These are phyloP conservation scores for Megaustenia siamemsis DNA, from an alignment of 2,888 invertebrate species.

Conservation along the genomic window DNA sequence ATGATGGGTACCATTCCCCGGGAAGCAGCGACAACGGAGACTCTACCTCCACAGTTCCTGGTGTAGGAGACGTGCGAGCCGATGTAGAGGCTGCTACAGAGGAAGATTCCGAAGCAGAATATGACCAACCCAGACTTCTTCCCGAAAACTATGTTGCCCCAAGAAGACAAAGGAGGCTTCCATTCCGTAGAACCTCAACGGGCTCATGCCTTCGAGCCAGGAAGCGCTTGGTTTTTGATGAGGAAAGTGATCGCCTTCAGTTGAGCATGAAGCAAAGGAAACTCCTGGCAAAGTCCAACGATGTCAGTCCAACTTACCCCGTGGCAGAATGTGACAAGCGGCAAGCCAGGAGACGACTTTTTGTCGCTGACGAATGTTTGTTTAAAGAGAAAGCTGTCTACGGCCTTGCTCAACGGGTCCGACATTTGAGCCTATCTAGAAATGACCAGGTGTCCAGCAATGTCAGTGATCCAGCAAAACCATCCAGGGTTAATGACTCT, in stretches of 20 bases:
- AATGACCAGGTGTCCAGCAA: too few species aligned
- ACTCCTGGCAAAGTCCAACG: too few species aligned
- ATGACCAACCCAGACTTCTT: background rate
- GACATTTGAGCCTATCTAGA: too few species aligned
- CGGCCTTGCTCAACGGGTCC: too few species aligned
- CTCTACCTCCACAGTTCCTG: background rate
- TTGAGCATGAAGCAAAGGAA: too few species aligned
- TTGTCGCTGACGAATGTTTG: background rate
- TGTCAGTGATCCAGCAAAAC: too few species aligned
- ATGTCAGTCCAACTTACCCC: too few species aligned
- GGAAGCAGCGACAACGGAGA: background rate
- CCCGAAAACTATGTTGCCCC: constrained; percentile 2
- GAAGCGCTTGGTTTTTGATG: background rate
- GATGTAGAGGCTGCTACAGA: background rate
- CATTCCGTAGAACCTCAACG: background rate
- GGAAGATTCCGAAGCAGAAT: constrained; percentile 6
- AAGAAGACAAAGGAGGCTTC: background rate
- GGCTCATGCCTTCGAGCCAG: too few species aligned
- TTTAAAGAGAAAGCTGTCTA: too few species aligned
- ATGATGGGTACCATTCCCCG: too few species aligned
- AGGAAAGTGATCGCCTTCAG: background rate
- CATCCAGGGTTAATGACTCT: too few species aligned
- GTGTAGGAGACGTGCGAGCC: background rate
- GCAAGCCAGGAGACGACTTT: background rate
- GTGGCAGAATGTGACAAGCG: too few species aligned